Percentiles rank a stretch among this genome's conserved stretches.
These are phyloP conservation scores for Thecocarcelia acutangulata DNA, from an alignment of 2,888 invertebrate species.

Conservation along the genomic window DNA sequence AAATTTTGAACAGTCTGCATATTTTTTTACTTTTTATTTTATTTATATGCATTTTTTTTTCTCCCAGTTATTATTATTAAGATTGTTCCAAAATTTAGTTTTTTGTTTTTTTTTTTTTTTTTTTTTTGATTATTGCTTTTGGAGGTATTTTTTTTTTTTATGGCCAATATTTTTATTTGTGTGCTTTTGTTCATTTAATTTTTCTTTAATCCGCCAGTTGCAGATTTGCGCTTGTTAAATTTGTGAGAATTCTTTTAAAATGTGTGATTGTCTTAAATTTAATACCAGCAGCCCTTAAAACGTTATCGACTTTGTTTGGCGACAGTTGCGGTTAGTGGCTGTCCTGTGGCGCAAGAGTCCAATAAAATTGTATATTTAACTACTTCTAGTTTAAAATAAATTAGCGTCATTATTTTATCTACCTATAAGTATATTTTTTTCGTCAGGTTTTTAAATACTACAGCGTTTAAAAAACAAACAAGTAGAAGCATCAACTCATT, in stretches of 20 bases:
- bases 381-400: conserved; percentile 53
- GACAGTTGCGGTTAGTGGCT: conserved; percentile 57
- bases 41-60: conserved; percentile 29
- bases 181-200: background rate
- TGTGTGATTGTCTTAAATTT: conserved; percentile 36
- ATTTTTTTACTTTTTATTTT: conserved; percentile 17
- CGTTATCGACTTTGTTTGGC: conserved; percentile 64
- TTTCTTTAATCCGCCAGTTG: conserved; percentile 51
- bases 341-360: conserved; percentile 48
- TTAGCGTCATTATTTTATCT: conserved; percentile 28
- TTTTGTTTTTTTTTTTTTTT: conserved; percentile 15
- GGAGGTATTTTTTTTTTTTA: conserved; percentile 30
- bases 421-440: too few species aligned
- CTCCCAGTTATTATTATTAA: conserved; percentile 52
- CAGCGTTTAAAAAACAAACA: conserved; percentile 1
- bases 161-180: background rate
- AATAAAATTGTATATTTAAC: conserved; percentile 57
- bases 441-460: background rate
- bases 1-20: conserved; percentile 3
- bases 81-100: conserved; percentile 55
- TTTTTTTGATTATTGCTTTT: conserved; percentile 32
- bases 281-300: conserved; percentile 63
- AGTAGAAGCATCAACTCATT: conserved; percentile 28
- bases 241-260: conserved; percentile 42
- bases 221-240: conserved; percentile 48